A percentile compares a stretch with the other conserved stretches of the same genome.
Evolutionary conservation across 2,113 vertebrate genomes (phyloP).

Genomic region (Larimichthys crocea): DNA sequence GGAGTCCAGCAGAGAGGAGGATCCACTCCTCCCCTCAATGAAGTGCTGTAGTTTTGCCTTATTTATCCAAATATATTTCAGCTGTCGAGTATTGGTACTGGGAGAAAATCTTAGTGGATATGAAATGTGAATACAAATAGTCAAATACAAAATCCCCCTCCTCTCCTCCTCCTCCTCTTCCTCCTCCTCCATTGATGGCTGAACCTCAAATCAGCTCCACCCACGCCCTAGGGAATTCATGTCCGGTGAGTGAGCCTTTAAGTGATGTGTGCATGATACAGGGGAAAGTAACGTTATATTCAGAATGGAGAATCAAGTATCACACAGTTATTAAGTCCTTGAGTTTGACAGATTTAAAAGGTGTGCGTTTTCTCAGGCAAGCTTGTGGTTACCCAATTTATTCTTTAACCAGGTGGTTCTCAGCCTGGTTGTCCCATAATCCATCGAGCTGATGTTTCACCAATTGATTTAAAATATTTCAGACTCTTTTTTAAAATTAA

Average conservation of each 20-base stretch:
- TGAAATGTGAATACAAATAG: not conserved
- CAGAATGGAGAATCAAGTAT: not conserved
- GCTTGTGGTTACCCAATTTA: not conserved
- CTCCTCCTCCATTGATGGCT: not conserved
- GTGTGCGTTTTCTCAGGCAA: not conserved
- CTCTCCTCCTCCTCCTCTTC: not conserved
- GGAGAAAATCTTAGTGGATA: not conserved
- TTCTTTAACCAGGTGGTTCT: not conserved
- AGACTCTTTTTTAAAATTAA: not conserved
- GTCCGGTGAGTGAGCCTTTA: not conserved
- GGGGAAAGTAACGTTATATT: not conserved
- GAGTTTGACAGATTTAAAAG: not conserved
- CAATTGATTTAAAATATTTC: not conserved
- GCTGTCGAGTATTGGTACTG: not conserved
- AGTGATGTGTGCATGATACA: not conserved
- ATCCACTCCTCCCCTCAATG: not conserved
- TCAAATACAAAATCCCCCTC: not conserved
- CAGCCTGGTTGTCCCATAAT: not conserved
- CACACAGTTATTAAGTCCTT: not conserved
- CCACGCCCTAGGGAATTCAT: not conserved
- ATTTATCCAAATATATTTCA: slow-evolving; percentile 23
- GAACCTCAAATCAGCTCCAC: slow-evolving; percentile 7
- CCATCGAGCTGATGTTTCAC: not conserved
- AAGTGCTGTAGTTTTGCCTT: not conserved
- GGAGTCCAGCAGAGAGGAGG: slow-evolving; percentile 2